Evolutionary conservation across 92 coral and sea anemone genomes (phyloP), one percentile per base, ranked within the genome.

Genomic region (Porites rus): DNA sequence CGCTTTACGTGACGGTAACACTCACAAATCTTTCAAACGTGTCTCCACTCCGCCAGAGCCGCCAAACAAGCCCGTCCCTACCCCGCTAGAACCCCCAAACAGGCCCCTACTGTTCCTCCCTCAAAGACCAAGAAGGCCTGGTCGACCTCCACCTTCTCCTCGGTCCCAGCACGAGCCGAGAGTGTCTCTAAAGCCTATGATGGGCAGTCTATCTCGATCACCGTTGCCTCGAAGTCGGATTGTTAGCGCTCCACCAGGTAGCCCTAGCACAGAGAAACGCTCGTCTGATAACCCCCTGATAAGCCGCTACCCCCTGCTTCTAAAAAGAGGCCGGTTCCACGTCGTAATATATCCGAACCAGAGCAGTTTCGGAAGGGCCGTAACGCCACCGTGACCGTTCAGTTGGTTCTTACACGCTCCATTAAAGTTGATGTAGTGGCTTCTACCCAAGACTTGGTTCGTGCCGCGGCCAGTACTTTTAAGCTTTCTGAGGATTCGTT

Each of bases 241-340:
- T 3, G 22, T 9, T 12, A 62, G 10, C 19, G 72, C 89, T 11
- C 83, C 89, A 8, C 80, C 76, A n/a, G 31, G 31, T 28, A 28
- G 4, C 31, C 31, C 31, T 28, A 28, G 31, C 31, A 28, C 31
- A 28, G 31, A 28, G 31, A 28, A 46, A 77, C 80, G 51, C 77
- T 50, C 4, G 69, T 89, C 72, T 93, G 60, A 9, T 54, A 83
- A 72, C 25, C 98, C 98, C 98, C 98, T 6, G 79, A 91, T 6
- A 94, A 94, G 78, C 95, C 98, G 9, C 84, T 92, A 5, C 98
- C 95, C 18, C 95, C 98, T 50, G 80, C 94, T 6, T 95, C 97
- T 7, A 78, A 24, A 38, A 91, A 79, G 65, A 91, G 93, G 73
- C 90, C 85, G 9, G 62, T 60, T 65, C 72, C 72, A 8, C 24